These are phyloP conservation scores for Poeciliopsis infans DNA, from an alignment of 2,797 vertebrate genomes.

Conservation along the genomic window DNA sequence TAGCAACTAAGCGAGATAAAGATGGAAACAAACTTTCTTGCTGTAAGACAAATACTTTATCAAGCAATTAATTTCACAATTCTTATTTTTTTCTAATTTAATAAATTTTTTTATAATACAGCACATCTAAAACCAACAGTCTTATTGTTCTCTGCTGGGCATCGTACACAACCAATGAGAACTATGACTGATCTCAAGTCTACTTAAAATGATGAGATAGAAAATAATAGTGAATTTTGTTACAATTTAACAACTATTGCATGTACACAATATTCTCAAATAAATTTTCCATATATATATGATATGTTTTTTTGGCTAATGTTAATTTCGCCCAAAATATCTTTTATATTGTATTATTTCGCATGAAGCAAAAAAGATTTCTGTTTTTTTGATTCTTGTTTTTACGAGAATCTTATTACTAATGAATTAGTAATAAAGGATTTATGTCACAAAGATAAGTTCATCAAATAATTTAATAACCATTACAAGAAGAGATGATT, in stretches of 20 bases:
- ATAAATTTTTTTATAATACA: background rate
- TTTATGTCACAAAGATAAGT: background rate
- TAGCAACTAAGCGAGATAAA: background rate
- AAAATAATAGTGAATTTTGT: background rate
- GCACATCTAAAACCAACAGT: background rate
- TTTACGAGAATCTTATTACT: background rate
- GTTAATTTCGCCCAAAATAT: background rate
- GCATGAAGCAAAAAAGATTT: constrained; percentile 37
- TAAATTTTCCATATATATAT: background rate
- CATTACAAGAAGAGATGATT: constrained; percentile 29
- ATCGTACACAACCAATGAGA: background rate
- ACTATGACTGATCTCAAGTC: background rate
- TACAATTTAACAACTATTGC: background rate
- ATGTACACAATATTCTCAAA: background rate
- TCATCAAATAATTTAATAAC: background rate
- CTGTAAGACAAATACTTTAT: background rate
- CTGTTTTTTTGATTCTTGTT: background rate
- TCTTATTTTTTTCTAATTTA: background rate
- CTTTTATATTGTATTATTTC: background rate
- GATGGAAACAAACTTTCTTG: background rate
- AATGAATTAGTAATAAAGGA: background rate
- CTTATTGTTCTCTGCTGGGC: background rate
- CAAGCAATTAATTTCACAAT: background rate
- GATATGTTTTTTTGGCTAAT: background rate
- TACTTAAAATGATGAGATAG: background rate